A percentile compares a stretch with the other conserved stretches of the same genome.
Evolutionary conservation across 2,888 invertebrate species (phyloP).

Genomic region (Tanypteryx hageni): DNA sequence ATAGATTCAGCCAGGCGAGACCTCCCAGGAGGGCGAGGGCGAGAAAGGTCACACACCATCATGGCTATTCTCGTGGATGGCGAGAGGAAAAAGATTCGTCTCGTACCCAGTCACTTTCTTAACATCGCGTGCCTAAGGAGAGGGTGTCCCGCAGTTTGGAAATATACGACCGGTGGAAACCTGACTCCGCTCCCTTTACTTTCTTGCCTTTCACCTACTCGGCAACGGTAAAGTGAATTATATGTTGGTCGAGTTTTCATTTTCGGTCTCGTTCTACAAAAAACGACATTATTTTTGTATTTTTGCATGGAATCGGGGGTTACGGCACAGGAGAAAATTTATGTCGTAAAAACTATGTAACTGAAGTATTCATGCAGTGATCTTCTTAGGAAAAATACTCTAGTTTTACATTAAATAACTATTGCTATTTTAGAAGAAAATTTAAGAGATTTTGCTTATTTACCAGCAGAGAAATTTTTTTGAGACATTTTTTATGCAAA

Average conservation of each 20-base stretch:
- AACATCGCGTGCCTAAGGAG: neutral
- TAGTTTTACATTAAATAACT: no score
- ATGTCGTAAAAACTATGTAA: neutral
- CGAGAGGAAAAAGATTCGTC: neutral
- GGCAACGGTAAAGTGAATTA: conserved; percentile 13
- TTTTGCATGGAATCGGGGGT: neutral
- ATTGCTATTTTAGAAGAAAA: no score
- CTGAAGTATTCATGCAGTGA: neutral
- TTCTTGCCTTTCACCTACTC: neutral
- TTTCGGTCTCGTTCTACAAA: neutral
- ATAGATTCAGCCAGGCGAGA: no score
- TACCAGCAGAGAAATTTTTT: no score
- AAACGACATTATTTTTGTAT: neutral
- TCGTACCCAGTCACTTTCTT: neutral
- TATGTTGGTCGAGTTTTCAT: neutral
- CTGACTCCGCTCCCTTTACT: conserved; percentile 10
- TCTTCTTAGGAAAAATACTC: no score
- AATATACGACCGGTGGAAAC: conserved; percentile 16
- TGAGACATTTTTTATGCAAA: no score
- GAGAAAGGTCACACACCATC: neutral
- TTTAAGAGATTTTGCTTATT: no score
- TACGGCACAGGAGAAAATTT: neutral
- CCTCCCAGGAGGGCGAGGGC: neutral
- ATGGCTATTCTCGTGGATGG: neutral
- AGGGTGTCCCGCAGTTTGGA: neutral